These are phyloP conservation scores for Brachionus angularis DNA, from an alignment of 1,140 invertebrate species.

Conservation along the genomic window DNA sequence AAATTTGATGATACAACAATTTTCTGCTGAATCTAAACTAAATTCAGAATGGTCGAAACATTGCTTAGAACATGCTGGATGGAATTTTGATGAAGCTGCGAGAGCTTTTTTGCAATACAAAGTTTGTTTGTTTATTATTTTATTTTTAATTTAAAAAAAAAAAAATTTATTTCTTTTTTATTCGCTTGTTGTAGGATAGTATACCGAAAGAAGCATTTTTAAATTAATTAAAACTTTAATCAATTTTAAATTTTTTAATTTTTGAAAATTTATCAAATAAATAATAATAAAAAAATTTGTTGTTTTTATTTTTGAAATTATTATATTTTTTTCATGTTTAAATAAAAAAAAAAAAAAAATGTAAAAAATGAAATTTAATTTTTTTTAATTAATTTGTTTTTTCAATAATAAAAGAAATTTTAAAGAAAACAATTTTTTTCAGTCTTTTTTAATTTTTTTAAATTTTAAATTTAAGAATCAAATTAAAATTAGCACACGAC, in stretches of 20 bases:
- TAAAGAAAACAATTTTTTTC: no score
- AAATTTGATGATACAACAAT: neutral
- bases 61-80: conserved; percentile 32
- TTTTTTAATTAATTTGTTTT: no score
- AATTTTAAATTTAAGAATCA: no score
- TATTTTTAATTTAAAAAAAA: neutral
- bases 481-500: no score
- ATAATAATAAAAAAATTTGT: neutral
- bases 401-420: no score
- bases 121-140: neutral
- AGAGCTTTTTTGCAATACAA: conserved; percentile 8
- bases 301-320: no score
- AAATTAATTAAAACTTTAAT: neutral
- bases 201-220: conserved; percentile 41
- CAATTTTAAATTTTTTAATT: neutral
- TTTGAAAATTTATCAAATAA: neutral
- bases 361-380: no score
- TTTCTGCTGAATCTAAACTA: conserved; percentile 26
- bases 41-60: conserved; percentile 39
- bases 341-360: no score
- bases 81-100: conserved; percentile 35
- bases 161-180: neutral
- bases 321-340: no score
- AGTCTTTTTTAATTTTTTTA: no score
- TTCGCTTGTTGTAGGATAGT: neutral